phyloP scores from a whole-genome alignment of 2,797 vertebrate species.

The Chaunax sp. region DNA sequence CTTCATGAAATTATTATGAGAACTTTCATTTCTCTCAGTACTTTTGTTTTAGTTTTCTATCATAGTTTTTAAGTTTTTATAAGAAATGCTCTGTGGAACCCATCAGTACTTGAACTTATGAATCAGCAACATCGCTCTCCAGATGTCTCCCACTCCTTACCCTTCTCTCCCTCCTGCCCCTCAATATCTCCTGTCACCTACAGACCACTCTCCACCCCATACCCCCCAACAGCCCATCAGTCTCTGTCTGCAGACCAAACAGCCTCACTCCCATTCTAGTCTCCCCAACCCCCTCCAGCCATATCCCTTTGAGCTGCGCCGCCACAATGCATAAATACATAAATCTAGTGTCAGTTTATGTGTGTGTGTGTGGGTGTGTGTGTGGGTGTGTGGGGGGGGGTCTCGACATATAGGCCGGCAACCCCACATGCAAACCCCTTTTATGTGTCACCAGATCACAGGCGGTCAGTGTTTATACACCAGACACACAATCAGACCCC shows the following conservation, averaged over 20 bases:
- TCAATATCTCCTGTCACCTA: slow-evolving; percentile 72
- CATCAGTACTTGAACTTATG: slow-evolving; percentile 7
- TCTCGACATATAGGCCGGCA: slow-evolving; percentile 66
- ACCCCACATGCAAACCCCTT: slow-evolving; percentile 67
- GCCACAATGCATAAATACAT: slow-evolving; percentile 81
- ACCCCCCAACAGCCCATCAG: slow-evolving; percentile 52
- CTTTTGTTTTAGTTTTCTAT: slow-evolving; percentile 3
- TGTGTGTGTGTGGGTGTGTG: slow-evolving; percentile 28
- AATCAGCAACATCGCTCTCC: slow-evolving; percentile 64
- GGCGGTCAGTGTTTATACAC: slow-evolving; percentile 75
- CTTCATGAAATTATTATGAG: slow-evolving; percentile 50
- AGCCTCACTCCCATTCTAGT: slow-evolving; percentile 26
- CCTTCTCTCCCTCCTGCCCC: slow-evolving; percentile 38
- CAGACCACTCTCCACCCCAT: slow-evolving; percentile 15
- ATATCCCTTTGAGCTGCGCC: slow-evolving; percentile 72
- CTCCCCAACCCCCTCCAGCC: slow-evolving; percentile 53
- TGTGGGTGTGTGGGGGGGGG: slow-evolving; percentile 33
- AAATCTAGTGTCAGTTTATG: slow-evolving; percentile 71
- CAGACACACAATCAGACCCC: slow-evolving; percentile 54
- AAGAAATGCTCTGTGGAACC: not conserved
- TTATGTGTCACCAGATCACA: slow-evolving; percentile 80
- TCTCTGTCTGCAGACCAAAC: slow-evolving; percentile 68
- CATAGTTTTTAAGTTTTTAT: no score
- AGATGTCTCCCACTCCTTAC: slow-evolving; percentile 64
- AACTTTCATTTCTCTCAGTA: slow-evolving; percentile 25